phyloP scores from a whole-genome alignment of 2,797 vertebrate genomes.

The Sparus aurata region DNA sequence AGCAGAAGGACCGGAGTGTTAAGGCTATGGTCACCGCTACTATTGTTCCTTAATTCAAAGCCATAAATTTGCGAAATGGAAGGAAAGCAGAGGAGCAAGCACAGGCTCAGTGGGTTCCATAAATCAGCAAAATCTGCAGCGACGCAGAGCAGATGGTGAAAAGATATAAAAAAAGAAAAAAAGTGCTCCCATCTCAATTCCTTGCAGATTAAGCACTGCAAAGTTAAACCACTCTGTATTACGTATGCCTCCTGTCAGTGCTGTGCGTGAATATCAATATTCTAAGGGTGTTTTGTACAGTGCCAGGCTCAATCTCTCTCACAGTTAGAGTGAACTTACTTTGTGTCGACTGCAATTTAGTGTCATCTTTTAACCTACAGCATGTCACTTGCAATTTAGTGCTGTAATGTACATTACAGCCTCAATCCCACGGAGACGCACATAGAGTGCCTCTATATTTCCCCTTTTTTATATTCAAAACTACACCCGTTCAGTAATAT shows the following conservation, averaged over 20 bases:
- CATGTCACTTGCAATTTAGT: conserved; percentile 24
- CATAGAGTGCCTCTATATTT: background rate
- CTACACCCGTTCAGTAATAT: background rate
- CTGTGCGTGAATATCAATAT: conserved; percentile 63
- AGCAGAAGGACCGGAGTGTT: conserved; percentile 53
- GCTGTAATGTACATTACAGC: conserved; percentile 1
- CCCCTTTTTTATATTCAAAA: background rate
- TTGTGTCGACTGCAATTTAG: conserved; percentile 39
- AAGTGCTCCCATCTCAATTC: conserved; percentile 69
- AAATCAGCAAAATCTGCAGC: conserved; percentile 84
- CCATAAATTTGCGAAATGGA: conserved; percentile 75
- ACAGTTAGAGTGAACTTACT: conserved; percentile 35
- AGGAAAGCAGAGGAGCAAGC: conserved; percentile 55
- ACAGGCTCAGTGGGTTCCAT: conserved; percentile 67
- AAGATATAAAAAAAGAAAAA: conserved; percentile 41
- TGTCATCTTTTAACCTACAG: conserved; percentile 39
- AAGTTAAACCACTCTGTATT: conserved; percentile 67
- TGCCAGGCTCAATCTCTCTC: conserved; percentile 44
- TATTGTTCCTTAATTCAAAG: conserved; percentile 79
- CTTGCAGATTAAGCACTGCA: conserved; percentile 76
- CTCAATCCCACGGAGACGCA: background rate
- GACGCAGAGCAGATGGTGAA: conserved; percentile 84
- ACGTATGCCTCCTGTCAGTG: conserved; percentile 45
- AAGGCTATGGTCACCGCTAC: conserved; percentile 59
- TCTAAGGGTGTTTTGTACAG: conserved; percentile 53